Evolutionary conservation across 2,797 vertebrate species (phyloP), one percentile per base, ranked within the genome.

Genomic region (Acanthurus lineatus): DNA sequence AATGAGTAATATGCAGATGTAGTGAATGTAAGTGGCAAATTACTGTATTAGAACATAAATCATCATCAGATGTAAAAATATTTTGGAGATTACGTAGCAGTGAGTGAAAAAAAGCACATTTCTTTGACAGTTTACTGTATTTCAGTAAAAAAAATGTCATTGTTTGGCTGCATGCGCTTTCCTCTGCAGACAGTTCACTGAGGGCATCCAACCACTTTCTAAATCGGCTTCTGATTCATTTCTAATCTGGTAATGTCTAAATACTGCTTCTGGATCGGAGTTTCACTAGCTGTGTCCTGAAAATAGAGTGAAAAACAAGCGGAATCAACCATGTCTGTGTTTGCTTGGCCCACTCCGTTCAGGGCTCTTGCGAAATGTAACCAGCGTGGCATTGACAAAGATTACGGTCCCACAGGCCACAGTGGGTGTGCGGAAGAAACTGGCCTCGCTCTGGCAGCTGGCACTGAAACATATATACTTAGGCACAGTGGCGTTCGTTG

Each of bases 361-460:
- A 76, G 83, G 84, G 74, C 85, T 88, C 80, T 90, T 87, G 88
- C 73, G 54, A 88, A 91, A 91, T 71, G 74, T 88, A 92, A 89
- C 88, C 88, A 86, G 86, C 87, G 40, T 91, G 80, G 88, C 91
- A 88, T 87, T 86, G 91, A 91, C 89, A 91, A 89, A 91, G 84
- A 92, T 90, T 90, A 88, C 35, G 78, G 83, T 87, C 91, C 92
- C 90, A 91, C 88, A 89, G 92, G 93, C 89, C 92, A 90, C 90
- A 89, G 92, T 90, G 86, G 88, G 90, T 88, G 89, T 92, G 86
- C 88, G 78, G 88, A 88, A 75, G 78, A 89, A 88, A 89, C 88
- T 89, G 88, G 84, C 88, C 86, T 73, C 52, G 85, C 82, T 89
- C 81, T 85, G 84, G 83, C 88, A 88, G 82, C 84, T 91, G 84